Percentiles rank a stretch among this genome's conserved stretches.
Evolutionary conservation across 2,797 vertebrate species (phyloP).

Genomic region (Danio kyathit): DNA sequence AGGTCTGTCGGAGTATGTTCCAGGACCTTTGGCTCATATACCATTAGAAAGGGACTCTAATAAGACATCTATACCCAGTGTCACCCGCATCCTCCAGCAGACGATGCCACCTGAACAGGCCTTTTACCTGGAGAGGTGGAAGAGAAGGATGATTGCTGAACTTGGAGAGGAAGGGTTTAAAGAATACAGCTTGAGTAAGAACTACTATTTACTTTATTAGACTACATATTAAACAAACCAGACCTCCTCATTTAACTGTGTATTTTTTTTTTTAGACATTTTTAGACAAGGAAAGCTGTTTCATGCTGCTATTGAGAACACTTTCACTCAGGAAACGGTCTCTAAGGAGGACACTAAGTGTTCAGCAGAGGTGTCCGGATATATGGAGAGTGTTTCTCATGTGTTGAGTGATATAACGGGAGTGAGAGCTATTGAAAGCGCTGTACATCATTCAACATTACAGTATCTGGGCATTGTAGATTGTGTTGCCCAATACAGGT

Average conservation of each 20-base stretch:
- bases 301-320: conserved; percentile 85
- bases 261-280: conserved; percentile 70
- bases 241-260: not conserved
- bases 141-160: conserved; percentile 86
- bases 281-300: conserved; percentile 89
- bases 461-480: conserved; percentile 91
- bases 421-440: conserved; percentile 89
- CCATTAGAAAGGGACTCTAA: conserved; percentile 65
- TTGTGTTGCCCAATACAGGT: conserved; percentile 94
- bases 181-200: conserved; percentile 88
- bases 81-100: conserved; percentile 90
- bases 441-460: conserved; percentile 84
- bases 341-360: conserved; percentile 54
- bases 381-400: conserved; percentile 85
- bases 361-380: conserved; percentile 76
- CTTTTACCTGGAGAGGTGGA: conserved; percentile 93
- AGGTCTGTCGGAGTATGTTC: conserved; percentile 54
- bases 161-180: conserved; percentile 92
- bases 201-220: not conserved
- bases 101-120: conserved; percentile 87
- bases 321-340: conserved; percentile 72
- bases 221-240: not conserved
- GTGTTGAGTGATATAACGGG: conserved; percentile 84
- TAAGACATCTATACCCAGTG: conserved; percentile 80
- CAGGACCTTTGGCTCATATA: conserved; percentile 77